Conservation (phyloP, 2,888 invertebrate species). For the Pristionchus mayeri region DNA sequence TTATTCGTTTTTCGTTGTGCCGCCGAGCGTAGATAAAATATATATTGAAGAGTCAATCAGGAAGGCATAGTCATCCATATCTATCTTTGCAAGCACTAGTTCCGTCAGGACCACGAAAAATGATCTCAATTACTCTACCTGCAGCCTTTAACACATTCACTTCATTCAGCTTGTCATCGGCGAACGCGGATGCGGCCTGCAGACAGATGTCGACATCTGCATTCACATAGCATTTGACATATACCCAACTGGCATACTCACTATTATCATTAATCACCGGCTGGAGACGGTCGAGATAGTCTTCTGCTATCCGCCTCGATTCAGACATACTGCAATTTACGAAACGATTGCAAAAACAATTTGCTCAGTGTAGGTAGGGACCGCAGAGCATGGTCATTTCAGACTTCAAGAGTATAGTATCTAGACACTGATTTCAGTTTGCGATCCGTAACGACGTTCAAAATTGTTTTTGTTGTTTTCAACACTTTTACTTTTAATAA, state of each 20-base stretch:
- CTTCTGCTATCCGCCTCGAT: neutral
- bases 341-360: neutral
- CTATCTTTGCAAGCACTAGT: too few species aligned
- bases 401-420: too few species aligned
- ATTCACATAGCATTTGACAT: neutral
- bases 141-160: conserved; percentile 5
- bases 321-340: neutral
- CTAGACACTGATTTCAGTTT: too few species aligned
- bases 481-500: too few species aligned
- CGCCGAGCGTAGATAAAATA: too few species aligned
- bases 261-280: conserved; percentile 13
- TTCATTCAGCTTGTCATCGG: neutral
- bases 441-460: too few species aligned
- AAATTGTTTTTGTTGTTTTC: too few species aligned
- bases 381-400: too few species aligned
- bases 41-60: too few species aligned
- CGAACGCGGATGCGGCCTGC: conserved; percentile 11
- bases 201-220: conserved; percentile 39
- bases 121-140: neutral
- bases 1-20: too few species aligned
- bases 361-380: neutral
- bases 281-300: neutral
- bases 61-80: too few species aligned
- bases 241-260: neutral
- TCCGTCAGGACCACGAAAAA: neutral